phyloP scores from a whole-genome alignment of 2,888 invertebrate genomes.

The Conus canariensis region DNA sequence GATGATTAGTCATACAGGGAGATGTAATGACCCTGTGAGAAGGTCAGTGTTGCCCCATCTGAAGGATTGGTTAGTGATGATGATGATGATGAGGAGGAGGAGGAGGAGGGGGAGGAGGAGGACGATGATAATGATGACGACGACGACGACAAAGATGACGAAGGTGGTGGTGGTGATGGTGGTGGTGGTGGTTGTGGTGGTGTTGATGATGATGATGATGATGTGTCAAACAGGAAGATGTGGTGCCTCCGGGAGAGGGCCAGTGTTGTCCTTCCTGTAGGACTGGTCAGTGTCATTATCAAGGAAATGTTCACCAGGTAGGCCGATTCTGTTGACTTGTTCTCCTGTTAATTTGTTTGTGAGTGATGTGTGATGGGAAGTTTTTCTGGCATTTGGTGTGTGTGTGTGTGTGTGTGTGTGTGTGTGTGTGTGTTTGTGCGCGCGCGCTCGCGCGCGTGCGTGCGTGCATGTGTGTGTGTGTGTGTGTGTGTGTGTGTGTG shows the following conservation, averaged over 20 bases:
- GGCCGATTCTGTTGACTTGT: not conserved
- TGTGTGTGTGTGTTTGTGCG: not conserved
- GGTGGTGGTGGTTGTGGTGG: too few species aligned
- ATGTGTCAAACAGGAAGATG: conserved; percentile 82
- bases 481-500: not conserved
- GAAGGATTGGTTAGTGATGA: conserved; percentile 76
- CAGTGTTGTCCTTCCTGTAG: conserved; percentile 86
- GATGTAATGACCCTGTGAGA: conserved; percentile 77
- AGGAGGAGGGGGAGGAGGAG: too few species aligned
- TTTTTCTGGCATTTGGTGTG: too few species aligned
- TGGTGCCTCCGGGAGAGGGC: conserved; percentile 20
- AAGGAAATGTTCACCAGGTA: conserved; percentile 60
- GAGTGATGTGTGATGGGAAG: too few species aligned
- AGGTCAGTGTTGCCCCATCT: conserved; percentile 85
- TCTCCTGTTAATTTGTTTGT: too few species aligned
- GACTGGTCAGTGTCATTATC: conserved; percentile 50
- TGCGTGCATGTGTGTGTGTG: not conserved
- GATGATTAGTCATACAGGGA: conserved; percentile 80
- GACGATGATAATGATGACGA: not conserved
- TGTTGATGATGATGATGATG: not conserved
- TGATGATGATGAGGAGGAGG: too few species aligned
- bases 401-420: not conserved
- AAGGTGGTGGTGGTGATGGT: too few species aligned
- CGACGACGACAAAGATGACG: not conserved
- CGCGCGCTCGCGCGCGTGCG: too few species aligned